These are phyloP conservation scores for Saccopteryx bilineata DNA, from an alignment of 2,113 vertebrate species.

Conservation along the genomic window DNA sequence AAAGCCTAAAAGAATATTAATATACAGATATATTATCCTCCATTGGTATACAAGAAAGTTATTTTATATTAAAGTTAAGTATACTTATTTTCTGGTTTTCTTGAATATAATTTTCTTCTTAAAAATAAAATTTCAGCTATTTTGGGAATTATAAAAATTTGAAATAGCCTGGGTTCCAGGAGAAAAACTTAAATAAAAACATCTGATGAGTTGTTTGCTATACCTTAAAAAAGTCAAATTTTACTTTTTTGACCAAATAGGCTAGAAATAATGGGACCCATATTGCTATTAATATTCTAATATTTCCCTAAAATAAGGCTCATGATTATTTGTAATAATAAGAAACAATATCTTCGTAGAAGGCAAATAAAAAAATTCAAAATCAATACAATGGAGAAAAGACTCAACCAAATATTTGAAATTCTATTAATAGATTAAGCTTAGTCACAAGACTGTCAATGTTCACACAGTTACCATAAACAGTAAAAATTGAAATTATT, in stretches of 20 bases:
- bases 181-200: constrained; percentile 32
- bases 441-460: background rate
- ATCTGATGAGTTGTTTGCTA: background rate
- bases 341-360: constrained; percentile 71
- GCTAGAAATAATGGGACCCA: background rate
- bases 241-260: constrained; percentile 2
- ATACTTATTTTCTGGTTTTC: constrained; percentile 35
- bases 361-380: constrained; percentile 65
- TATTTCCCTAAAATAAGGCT: constrained; percentile 25
- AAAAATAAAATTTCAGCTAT: constrained; percentile 43
- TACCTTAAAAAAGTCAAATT: constrained; percentile 45
- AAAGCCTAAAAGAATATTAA: constrained; percentile 47
- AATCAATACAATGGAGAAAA: constrained; percentile 15
- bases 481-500: constrained; percentile 36
- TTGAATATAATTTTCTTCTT: constrained; percentile 47
- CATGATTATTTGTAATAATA: constrained; percentile 33
- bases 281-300: background rate
- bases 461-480: constrained; percentile 21
- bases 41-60: background rate
- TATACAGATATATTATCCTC: background rate
- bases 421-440: background rate
- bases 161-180: constrained; percentile 37
- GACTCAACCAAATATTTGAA: constrained; percentile 56
- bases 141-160: constrained; percentile 35
- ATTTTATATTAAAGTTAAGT: constrained; percentile 50